phyloP scores from a whole-genome alignment of 1,140 invertebrate genomes.

The Nebria ingens region DNA sequence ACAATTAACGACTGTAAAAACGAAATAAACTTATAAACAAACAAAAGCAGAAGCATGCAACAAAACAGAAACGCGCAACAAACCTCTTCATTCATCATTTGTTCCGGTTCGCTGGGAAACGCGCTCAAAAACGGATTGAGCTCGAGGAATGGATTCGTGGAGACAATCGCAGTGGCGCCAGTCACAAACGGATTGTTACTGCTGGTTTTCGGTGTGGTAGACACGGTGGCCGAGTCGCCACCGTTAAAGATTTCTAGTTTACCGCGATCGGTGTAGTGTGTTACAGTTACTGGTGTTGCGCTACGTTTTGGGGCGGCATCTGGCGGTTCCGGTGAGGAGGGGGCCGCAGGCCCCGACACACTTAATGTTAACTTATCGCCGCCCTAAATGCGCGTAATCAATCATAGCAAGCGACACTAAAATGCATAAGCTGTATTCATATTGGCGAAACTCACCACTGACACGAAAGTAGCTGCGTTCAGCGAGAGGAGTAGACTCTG shows the following conservation, averaged over 20 bases:
- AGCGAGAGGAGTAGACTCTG: constrained; percentile 36
- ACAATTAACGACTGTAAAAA: constrained; percentile 31
- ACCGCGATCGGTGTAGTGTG: constrained; percentile 41
- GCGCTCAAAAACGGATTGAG: constrained; percentile 14
- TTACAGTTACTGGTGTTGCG: constrained; percentile 41
- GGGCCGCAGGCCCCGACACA: constrained; percentile 35
- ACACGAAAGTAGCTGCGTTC: constrained; percentile 58
- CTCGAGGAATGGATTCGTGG: not conserved
- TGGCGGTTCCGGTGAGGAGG: constrained; percentile 16
- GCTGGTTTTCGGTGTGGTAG: constrained; percentile 19
- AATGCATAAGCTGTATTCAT: constrained; percentile 16
- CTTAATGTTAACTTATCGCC: constrained; percentile 64
- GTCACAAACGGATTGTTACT: not conserved
- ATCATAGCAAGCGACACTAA: not conserved
- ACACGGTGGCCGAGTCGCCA: constrained; percentile 19
- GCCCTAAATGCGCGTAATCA: constrained; percentile 38
- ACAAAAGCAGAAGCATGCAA: constrained; percentile 9
- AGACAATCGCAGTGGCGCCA: constrained; percentile 4
- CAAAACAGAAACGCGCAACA: constrained; percentile 27
- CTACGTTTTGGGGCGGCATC: constrained; percentile 27
- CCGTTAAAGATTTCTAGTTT: constrained; percentile 31
- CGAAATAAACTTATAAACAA: constrained; percentile 32
- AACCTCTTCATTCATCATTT: constrained; percentile 21
- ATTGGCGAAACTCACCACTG: constrained; percentile 64
- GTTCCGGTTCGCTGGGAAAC: constrained; percentile 14